These are phyloP conservation scores for Conus betulinus DNA, from an alignment of 1,140 invertebrate species.

Conservation along the genomic window DNA sequence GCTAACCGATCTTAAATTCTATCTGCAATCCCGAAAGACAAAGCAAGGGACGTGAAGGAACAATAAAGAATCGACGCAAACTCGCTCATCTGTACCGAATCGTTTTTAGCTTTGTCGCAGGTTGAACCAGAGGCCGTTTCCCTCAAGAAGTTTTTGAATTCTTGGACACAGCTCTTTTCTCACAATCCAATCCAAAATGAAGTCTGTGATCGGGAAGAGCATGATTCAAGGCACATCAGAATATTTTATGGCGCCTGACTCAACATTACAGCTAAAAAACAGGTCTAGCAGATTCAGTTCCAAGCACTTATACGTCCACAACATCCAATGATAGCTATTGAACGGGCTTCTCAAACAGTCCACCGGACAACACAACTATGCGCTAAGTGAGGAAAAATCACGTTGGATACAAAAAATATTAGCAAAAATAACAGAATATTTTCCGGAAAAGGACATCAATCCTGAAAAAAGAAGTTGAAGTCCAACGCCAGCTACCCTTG, in stretches of 20 bases:
- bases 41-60: background rate
- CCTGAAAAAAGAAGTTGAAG: background rate
- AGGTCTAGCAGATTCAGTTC: background rate
- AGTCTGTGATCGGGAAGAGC: background rate
- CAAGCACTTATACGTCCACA: background rate
- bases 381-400: background rate
- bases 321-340: background rate
- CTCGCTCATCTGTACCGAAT: background rate
- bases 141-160: background rate
- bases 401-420: background rate
- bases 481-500: background rate
- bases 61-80: background rate
- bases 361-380: background rate
- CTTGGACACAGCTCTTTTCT: background rate
- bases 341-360: background rate
- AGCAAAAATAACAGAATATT: background rate
- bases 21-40: background rate
- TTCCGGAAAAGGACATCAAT: background rate
- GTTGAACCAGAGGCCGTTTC: background rate
- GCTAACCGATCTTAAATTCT: background rate
- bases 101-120: background rate
- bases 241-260: background rate
- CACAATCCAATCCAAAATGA: background rate
- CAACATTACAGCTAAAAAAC: background rate
- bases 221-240: background rate